Evolutionary conservation across 2,113 vertebrate species (phyloP).

Genomic region (Perccottus glenii): DNA sequence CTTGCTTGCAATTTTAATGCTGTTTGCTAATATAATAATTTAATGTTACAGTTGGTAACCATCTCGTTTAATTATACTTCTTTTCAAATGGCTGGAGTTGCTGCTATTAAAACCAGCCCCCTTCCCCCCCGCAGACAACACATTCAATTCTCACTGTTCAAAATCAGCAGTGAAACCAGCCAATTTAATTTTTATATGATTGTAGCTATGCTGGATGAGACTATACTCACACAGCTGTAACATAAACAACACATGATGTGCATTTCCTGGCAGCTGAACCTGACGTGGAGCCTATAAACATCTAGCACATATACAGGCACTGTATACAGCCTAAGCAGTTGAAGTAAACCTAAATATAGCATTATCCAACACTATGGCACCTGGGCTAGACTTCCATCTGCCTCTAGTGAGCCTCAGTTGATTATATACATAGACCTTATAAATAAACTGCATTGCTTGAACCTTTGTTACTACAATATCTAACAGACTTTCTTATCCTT

Average conservation of each 20-base stretch:
- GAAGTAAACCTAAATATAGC: slow-evolving; percentile 18
- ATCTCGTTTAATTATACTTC: slow-evolving; percentile 17
- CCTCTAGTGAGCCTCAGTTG: background rate
- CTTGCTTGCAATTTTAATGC: background rate
- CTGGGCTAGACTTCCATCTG: slow-evolving; percentile 30
- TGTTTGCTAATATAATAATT: slow-evolving; percentile 6
- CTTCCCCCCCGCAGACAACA: background rate
- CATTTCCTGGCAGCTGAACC: slow-evolving; percentile 2
- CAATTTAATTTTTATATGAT: background rate
- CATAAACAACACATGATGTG: background rate
- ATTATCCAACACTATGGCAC: background rate
- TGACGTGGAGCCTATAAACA: background rate
- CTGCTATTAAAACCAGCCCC: background rate
- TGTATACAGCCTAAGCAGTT: background rate
- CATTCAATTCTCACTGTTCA: slow-evolving; percentile 6
- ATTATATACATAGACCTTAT: too few relatives aligned
- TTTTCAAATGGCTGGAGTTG: slow-evolving; percentile 6
- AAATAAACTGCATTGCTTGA: background rate
- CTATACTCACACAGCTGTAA: background rate
- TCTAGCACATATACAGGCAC: background rate
- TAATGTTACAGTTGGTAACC: background rate
- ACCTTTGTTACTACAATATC: background rate
- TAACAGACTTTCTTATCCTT: background rate
- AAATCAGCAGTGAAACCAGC: background rate
- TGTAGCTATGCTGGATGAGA: background rate